Conservation (phyloP, 2,113 vertebrate species). For the Carlito syrichta region DNA sequence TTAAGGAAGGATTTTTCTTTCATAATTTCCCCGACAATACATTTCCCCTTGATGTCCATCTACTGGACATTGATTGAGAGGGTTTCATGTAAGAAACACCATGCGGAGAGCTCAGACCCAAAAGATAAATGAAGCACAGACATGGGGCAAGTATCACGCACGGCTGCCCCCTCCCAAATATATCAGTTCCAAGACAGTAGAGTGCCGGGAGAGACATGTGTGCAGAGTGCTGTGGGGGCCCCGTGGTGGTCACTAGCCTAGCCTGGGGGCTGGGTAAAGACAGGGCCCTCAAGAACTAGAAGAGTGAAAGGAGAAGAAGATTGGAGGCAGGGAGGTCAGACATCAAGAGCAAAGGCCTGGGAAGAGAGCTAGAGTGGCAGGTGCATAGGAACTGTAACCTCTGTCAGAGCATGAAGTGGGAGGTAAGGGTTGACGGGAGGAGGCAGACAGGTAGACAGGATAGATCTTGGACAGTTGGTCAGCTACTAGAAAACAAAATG, state of each 20-base stretch:
- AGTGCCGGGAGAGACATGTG: fast-evolving
- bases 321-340: neutral
- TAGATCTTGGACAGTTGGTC: neutral
- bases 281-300: neutral
- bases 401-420: neutral
- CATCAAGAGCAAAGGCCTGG: neutral
- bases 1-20: neutral
- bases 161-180: neutral
- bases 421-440: neutral
- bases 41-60: neutral
- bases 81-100: neutral
- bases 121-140: too few relatives aligned
- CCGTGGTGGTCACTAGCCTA: neutral
- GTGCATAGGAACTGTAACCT: neutral
- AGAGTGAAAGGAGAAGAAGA: neutral
- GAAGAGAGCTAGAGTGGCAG: neutral
- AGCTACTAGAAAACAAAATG: neutral
- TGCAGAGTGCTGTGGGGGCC: fast-evolving
- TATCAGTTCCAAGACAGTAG: neutral
- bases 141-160: neutral
- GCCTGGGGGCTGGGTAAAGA: too few relatives aligned
- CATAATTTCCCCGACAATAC: neutral
- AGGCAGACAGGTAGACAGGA: neutral
- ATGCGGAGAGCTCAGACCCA: neutral
- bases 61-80: neutral